These are phyloP conservation scores for Caenorhabditis brenneri DNA, from an alignment of 1,140 invertebrate genomes.

Conservation along the genomic window DNA sequence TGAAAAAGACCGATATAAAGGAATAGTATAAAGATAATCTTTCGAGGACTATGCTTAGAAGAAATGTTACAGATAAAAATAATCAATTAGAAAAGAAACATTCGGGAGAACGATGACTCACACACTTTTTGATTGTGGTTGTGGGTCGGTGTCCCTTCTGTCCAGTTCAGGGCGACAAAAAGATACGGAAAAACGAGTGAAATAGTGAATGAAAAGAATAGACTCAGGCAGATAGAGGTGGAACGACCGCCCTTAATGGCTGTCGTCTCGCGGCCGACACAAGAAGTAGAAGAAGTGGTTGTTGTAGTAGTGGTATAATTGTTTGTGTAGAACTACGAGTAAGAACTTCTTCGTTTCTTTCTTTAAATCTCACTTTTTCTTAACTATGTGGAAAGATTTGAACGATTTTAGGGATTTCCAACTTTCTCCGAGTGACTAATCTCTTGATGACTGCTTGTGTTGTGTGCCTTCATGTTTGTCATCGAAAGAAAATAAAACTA, in stretches of 20 bases:
- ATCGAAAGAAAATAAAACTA: neutral
- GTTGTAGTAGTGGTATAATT: slow-evolving; percentile 27
- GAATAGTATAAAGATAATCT: no score
- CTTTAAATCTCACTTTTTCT: neutral
- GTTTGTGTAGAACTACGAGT: neutral
- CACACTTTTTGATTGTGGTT: slow-evolving; percentile 4
- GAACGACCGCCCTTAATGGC: slow-evolving; percentile 37
- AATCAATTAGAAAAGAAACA: neutral
- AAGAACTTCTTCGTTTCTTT: neutral
- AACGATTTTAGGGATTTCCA: neutral
- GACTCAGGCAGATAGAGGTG: neutral
- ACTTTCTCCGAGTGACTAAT: neutral
- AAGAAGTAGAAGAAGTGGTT: neutral
- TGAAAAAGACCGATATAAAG: no score
- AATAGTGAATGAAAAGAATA: neutral
- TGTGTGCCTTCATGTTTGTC: neutral
- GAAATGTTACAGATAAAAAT: neutral
- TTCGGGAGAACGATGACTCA: neutral
- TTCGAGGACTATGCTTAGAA: no score
- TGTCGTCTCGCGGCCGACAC: neutral
- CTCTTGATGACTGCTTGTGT: slow-evolving; percentile 3
- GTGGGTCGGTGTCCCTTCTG: neutral
- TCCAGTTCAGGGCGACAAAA: slow-evolving; percentile 27
- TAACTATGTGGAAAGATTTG: neutral
- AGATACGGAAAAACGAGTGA: neutral